Evolutionary conservation across 2,113 vertebrate species (phyloP), one percentile per base, ranked within the genome.

Genomic region (Brachyhypopomus gauderio): DNA sequence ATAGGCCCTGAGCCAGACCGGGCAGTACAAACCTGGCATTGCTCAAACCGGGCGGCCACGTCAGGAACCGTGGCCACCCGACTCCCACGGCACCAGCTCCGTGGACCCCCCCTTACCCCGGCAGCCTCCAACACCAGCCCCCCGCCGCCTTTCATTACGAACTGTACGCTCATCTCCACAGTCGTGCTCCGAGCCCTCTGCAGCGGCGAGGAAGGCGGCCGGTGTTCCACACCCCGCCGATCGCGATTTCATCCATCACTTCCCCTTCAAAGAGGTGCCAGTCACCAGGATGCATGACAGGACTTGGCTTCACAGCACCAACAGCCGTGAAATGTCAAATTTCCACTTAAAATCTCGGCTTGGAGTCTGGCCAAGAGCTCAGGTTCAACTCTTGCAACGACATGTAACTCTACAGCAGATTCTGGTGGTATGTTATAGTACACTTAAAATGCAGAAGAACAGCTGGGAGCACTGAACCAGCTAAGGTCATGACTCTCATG

Each of bases 161-260:
- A 27, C 34, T 79, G 23, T 17, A 79, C 27, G 36, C 52, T 79
- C 67, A 8, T 69, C 30, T 45, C 16, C 52, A 66, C n/a, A 45
- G 36, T 62, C 22, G 23, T 62, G 36, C 9, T 79, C 56, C 12
- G 6, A 59, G 20, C 17, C 6, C 58, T 48, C 38, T 22, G 7
- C 25, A 4, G 38, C 6, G 59, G 9, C 38, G 67, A 30, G 67
- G 55, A 30, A 79, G 69, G 17, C 0, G 17, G 36, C 23, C 36
- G 45, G 7, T 23, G 56, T 59, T 58, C 52, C 7, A 12, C 72
- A 55, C 36, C 11, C 62, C 14, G 30, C 23, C 23, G 72, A 59
- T 59, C 69, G 52, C 48, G 48, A 75, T 79, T 79, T 83, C 48
- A 73, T 55, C 23, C 23, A 48, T 73, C 34, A 78, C 80, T 56